Evolutionary conservation across 1,140 invertebrate species (phyloP).

Genomic region (Magallana ariakensis): DNA sequence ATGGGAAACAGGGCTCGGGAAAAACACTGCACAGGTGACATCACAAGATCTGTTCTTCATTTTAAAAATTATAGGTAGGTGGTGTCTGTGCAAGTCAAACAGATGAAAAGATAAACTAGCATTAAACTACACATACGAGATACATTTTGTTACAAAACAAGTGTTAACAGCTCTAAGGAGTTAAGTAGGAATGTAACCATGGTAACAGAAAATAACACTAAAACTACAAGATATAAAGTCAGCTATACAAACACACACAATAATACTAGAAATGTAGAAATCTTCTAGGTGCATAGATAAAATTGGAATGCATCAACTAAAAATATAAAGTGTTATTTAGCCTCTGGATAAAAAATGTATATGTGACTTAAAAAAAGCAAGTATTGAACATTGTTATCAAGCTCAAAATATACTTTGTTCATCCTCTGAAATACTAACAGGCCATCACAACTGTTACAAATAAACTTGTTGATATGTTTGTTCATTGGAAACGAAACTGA

Average conservation of each 20-base stretch:
- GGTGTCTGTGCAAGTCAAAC: too few relatives aligned
- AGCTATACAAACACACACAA: neutral
- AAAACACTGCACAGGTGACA: too few relatives aligned
- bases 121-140: too few relatives aligned
- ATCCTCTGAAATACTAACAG: neutral
- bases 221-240: neutral
- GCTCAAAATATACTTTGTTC: neutral
- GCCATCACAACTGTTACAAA: neutral
- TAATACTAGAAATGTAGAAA: neutral
- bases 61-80: too few relatives aligned
- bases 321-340: neutral
- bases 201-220: too few relatives aligned
- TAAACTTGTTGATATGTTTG: slow-evolving; percentile 8
- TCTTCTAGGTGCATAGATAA: neutral
- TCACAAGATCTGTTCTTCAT: too few relatives aligned
- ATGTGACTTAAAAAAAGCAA: neutral
- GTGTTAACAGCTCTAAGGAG: too few relatives aligned
- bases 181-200: too few relatives aligned
- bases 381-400: neutral
- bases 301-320: slow-evolving; percentile 11
- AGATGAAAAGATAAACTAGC: too few relatives aligned
- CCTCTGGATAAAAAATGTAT: neutral
- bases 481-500: neutral
- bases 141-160: too few relatives aligned
- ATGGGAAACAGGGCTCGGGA: too few relatives aligned